Conservation (phyloP, 2,113 vertebrate genomes). For the Pseudorasbora parva region DNA sequence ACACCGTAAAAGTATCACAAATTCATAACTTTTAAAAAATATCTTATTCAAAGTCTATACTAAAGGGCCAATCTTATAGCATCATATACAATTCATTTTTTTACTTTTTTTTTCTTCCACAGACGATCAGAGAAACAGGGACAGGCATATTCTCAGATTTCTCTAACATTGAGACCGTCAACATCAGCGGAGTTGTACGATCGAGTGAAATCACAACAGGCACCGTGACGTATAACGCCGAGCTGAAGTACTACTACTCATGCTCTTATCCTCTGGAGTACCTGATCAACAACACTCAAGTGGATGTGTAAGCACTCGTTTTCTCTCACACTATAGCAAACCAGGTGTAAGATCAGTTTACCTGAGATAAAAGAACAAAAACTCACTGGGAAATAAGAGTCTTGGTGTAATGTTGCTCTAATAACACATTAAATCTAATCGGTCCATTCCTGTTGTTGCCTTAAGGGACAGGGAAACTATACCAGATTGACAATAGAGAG, state of each 20-base stretch:
- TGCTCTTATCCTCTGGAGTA: slow-evolving; percentile 76
- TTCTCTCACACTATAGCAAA: not conserved
- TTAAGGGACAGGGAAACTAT: not conserved
- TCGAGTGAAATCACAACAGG: slow-evolving; percentile 65
- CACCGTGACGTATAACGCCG: slow-evolving; percentile 70
- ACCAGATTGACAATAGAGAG: not conserved
- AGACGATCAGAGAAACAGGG: slow-evolving; percentile 57
- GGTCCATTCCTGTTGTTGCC: not conserved
- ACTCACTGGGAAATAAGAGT: not conserved
- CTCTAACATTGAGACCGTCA: slow-evolving; percentile 70
- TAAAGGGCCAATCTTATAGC: not conserved
- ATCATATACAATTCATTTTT: not conserved
- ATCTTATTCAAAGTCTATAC: not conserved
- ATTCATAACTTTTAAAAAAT: not conserved
- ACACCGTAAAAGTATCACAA: not conserved
- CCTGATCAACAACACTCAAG: slow-evolving; percentile 73
- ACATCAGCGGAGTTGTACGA: slow-evolving; percentile 67
- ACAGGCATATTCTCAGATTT: slow-evolving; percentile 67
- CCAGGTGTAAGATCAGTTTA: not conserved
- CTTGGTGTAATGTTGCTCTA: not conserved
- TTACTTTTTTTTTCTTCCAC: slow-evolving; percentile 9
- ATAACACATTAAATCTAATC: not conserved
- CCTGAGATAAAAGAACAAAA: not conserved
- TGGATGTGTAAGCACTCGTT: slow-evolving; percentile 71
- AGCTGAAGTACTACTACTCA: slow-evolving; percentile 76